Evolutionary conservation across 1,140 invertebrate species (phyloP).

Genomic region (Ceratoteleas bidentatus): DNA sequence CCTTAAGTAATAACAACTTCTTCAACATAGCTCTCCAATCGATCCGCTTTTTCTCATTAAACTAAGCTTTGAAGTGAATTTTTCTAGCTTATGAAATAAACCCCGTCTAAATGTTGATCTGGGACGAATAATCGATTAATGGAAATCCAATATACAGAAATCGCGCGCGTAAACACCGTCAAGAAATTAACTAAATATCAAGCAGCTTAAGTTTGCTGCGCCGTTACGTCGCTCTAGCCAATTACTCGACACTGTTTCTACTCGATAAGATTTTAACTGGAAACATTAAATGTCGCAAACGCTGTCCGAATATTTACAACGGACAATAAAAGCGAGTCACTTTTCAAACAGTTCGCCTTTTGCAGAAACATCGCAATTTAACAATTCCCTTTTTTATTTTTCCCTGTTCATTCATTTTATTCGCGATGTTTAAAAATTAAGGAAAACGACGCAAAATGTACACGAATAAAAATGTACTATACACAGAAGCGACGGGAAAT

Average conservation of each 20-base stretch:
- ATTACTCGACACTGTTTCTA: slow-evolving; percentile 45
- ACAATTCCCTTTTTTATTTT: background rate
- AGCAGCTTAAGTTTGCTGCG: slow-evolving; percentile 9
- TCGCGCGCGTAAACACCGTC: slow-evolving; percentile 14
- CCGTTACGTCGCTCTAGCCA: slow-evolving; percentile 30
- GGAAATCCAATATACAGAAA: slow-evolving; percentile 26
- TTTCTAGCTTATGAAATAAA: too few species aligned
- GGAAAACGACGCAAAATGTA: too few species aligned
- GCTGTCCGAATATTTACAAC: slow-evolving; percentile 28
- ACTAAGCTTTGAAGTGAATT: too few species aligned
- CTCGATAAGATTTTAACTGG: slow-evolving; percentile 34
- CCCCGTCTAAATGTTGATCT: too few species aligned
- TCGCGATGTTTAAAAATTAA: too few species aligned
- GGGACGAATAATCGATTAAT: slow-evolving; percentile 20
- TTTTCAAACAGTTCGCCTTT: background rate
- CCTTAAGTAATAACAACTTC: too few species aligned
- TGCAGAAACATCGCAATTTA: background rate
- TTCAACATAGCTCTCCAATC: background rate
- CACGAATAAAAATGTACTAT: too few species aligned
- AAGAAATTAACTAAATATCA: slow-evolving; percentile 45
- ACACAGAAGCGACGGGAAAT: too few species aligned
- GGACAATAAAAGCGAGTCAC: slow-evolving; percentile 1
- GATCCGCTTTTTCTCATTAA: slow-evolving; percentile 6
- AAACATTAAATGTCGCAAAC: slow-evolving; percentile 33
- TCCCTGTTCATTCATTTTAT: too few species aligned